Base-by-base conservation (phyloP, 2,113 vertebrate genomes). In the Toxostoma redivivum region DNA sequence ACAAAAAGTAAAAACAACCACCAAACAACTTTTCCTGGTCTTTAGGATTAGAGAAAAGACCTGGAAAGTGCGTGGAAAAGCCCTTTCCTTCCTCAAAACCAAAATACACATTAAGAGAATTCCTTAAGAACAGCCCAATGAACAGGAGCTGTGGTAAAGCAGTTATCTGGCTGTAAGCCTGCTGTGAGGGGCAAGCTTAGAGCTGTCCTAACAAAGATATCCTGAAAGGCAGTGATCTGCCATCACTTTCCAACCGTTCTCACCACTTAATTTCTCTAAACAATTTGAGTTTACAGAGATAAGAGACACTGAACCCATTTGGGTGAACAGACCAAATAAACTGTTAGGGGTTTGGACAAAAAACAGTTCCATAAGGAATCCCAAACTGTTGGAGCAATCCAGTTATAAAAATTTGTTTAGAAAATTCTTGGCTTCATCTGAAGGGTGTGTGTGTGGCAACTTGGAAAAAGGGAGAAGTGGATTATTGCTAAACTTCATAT, bases 1-100 rank as follows among this genome's bases (percentile, higher is more conserved):
- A n/a, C n/a, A 21, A 3, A 20, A 16, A 10, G 3, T 6, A 30
- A 28, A 2, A 28, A 1, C 27, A n/a, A n/a, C 11, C 4, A 30
- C 14, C 22, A 22, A 42, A 21, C 7, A 40, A 44, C 30, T 31
- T 12, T 64, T 88, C 23, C n/a, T 73, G 9, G 15, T 20, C 45
- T 56, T 72, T 7, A 64, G 28, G 31, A 62, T 78, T 65, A 62
- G 35, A 64, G 12, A 56, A 22, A 66, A 53, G 30, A 38, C 16
- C 22, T 65, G 48, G 10, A 30, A 54, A 69, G n/a, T 57, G 42
- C 16, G 35, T 28, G 7, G 60, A 61, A 80, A 77, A 86, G 21
- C 31, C 25, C 22, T 7, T 76, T 83, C 28, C n/a, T 61, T 83
- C 35, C 37, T 83, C 45, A 69, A 69, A 77, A 30, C 30, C 2